Percentiles rank a stretch among this genome's conserved stretches.
Evolutionary conservation across 1,140 invertebrate species (phyloP).

Genomic region (Drosophila nasuta): DNA sequence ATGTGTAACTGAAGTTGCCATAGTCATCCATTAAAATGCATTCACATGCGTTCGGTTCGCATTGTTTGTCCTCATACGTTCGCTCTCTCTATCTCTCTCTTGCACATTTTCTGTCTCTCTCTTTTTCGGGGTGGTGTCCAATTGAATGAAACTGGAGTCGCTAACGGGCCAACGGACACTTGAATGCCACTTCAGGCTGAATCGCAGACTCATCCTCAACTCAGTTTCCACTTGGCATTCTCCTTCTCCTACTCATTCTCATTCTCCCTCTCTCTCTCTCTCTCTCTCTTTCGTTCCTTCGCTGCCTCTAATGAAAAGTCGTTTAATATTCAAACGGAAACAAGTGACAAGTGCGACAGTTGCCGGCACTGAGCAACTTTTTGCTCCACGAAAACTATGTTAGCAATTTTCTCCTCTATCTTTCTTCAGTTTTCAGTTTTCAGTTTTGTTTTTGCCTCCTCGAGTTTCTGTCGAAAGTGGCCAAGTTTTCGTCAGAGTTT

Average conservation of each 20-base stretch:
- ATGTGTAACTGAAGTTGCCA: conserved; percentile 5
- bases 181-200: conserved; percentile 50
- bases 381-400: conserved; percentile 16
- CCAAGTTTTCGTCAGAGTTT: background rate
- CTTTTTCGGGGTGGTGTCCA: conserved; percentile 15
- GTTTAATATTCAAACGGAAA: conserved; percentile 52
- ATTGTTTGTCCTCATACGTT: conserved; percentile 56
- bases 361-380: conserved; percentile 21
- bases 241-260: too few species aligned
- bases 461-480: conserved; percentile 1
- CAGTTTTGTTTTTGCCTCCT: background rate
- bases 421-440: background rate
- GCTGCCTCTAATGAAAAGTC: conserved; percentile 40
- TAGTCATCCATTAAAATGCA: conserved; percentile 52
- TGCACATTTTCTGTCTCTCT: background rate
- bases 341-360: conserved; percentile 33
- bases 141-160: conserved; percentile 33
- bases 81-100: background rate
- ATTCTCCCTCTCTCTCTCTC: conserved; percentile 11
- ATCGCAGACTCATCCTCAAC: conserved; percentile 16
- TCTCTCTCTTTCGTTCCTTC: background rate
- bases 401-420: conserved; percentile 3
- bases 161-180: conserved; percentile 53
- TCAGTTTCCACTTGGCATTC: conserved; percentile 18
- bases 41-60: conserved; percentile 54